phyloP scores from a whole-genome alignment of 2,888 invertebrate genomes.

The Ditula angustiorana region DNA sequence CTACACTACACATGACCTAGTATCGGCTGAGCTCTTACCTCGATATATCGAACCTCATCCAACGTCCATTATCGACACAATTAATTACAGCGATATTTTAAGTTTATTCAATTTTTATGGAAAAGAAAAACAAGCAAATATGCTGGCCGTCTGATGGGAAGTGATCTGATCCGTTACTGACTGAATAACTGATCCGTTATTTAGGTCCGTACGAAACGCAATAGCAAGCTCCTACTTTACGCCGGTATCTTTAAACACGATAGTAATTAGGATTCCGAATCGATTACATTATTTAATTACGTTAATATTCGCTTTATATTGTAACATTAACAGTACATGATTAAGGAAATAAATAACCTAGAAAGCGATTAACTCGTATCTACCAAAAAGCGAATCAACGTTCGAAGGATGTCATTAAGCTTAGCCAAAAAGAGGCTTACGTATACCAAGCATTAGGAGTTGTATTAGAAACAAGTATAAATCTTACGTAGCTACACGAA shows the following conservation, averaged over 20 bases:
- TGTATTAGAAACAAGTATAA: slow-evolving; percentile 5
- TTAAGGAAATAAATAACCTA: slow-evolving; percentile 4
- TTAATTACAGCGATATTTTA: not conserved
- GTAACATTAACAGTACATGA: not conserved
- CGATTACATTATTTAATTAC: not conserved
- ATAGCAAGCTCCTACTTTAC: no score
- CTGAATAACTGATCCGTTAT: no score
- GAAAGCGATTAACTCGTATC: not conserved
- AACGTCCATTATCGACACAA: slow-evolving; percentile 1
- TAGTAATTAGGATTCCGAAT: not conserved
- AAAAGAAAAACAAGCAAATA: no score
- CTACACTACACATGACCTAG: slow-evolving; percentile 14
- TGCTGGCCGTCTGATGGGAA: no score
- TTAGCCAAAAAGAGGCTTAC: slow-evolving; percentile 36
- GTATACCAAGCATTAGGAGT: slow-evolving; percentile 7
- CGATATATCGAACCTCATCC: slow-evolving; percentile 2
- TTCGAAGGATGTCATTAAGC: slow-evolving; percentile 33
- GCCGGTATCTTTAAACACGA: no score
- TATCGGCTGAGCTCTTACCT: not conserved
- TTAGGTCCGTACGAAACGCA: no score
- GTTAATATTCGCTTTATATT: not conserved
- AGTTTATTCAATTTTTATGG: no score
- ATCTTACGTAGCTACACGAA: not conserved
- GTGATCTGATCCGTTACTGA: no score
- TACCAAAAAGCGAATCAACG: slow-evolving; percentile 22